A percentile compares a stretch with the other conserved stretches of the same genome.
Evolutionary conservation across 2,888 invertebrate genomes (phyloP).

Genomic region (Lasioglossum leucozonium): DNA sequence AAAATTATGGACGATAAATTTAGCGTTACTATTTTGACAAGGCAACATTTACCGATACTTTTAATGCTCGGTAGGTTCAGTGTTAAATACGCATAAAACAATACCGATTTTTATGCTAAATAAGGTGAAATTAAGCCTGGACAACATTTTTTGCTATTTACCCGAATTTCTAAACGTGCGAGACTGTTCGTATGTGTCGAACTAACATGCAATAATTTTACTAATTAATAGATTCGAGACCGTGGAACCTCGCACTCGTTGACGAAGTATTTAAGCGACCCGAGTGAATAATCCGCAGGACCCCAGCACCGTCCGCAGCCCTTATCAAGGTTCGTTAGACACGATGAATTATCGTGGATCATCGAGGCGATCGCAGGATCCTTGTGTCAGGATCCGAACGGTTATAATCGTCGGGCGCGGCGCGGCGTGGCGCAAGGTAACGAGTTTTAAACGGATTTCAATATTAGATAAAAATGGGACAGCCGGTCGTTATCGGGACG

Average conservation of each 20-base stretch:
- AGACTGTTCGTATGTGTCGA: too few relatives aligned
- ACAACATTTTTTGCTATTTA: too few relatives aligned
- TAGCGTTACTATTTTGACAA: too few relatives aligned
- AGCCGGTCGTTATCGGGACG: conserved; percentile 51
- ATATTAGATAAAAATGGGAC: conserved; percentile 50
- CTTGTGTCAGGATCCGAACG: neutral
- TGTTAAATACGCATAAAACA: too few relatives aligned
- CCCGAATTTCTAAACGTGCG: too few relatives aligned
- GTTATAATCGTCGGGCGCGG: conserved; percentile 22
- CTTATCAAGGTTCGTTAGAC: conserved; percentile 14
- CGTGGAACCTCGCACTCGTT: neutral
- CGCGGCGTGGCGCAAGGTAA: conserved; percentile 20
- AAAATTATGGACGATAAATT: too few relatives aligned
- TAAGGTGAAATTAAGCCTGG: too few relatives aligned
- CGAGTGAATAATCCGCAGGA: conserved; percentile 4
- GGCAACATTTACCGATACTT: too few relatives aligned
- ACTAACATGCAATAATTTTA: neutral
- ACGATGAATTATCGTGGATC: conserved; percentile 29
- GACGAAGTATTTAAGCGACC: neutral
- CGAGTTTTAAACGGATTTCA: conserved; percentile 53
- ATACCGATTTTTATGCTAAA: too few relatives aligned
- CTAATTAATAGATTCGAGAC: neutral
- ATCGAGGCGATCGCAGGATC: conserved; percentile 16
- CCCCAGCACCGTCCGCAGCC: neutral
- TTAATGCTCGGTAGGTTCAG: too few relatives aligned